Evolutionary conservation across 2,797 vertebrate species (phyloP).

Genomic region (Sitta carolinensis): DNA sequence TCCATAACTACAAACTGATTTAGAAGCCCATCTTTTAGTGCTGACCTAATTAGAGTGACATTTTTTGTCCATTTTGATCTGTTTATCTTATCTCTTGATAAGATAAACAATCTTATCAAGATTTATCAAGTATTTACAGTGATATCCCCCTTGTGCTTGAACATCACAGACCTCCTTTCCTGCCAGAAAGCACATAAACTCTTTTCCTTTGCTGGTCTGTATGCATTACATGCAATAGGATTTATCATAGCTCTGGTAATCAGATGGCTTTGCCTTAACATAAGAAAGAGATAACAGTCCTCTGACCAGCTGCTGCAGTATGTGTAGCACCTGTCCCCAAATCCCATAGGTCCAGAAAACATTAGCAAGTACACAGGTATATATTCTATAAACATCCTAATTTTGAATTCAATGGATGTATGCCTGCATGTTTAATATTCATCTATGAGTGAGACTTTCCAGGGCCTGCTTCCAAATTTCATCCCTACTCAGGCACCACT

Average conservation of each 20-base stretch:
- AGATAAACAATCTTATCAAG: too few relatives aligned
- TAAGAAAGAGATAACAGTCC: background rate
- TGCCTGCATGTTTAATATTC: background rate
- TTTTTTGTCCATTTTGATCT: background rate
- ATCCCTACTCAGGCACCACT: background rate
- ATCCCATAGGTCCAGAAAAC: background rate
- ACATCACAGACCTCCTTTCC: background rate
- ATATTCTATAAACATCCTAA: background rate
- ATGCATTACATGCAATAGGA: background rate
- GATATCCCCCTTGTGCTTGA: background rate
- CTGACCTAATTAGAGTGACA: background rate
- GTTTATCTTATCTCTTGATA: background rate
- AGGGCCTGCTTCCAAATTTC: background rate
- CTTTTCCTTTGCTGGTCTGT: background rate
- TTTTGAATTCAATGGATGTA: background rate
- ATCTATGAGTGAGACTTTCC: background rate
- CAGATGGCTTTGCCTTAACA: background rate
- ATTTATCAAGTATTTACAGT: background rate
- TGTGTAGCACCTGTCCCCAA: background rate
- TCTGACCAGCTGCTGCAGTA: background rate
- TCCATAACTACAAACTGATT: background rate
- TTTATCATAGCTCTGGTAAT: background rate
- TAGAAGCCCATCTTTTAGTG: background rate
- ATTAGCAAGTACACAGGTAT: background rate
- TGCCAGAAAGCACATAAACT: background rate